phyloP scores from a whole-genome alignment of 1,140 invertebrate species.

The Pseudachorutes palmiensis region DNA sequence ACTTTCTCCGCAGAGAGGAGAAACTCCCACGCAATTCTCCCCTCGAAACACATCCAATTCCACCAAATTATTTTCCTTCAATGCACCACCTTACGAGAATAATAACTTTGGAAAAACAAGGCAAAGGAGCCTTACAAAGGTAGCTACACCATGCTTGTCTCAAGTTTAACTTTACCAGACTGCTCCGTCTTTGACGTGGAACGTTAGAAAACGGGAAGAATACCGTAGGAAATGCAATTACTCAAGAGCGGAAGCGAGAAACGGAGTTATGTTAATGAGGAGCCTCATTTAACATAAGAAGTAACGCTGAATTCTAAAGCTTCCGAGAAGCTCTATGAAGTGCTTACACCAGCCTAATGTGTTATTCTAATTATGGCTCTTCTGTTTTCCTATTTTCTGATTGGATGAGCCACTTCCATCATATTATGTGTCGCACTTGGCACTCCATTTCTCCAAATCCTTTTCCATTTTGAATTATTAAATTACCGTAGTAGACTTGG shows the following conservation, averaged over 20 bases:
- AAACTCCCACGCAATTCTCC: too few species aligned
- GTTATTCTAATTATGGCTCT: neutral
- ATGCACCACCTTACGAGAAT: too few species aligned
- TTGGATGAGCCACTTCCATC: too few species aligned
- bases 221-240: neutral
- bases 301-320: neutral
- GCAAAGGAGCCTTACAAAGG: too few species aligned
- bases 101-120: too few species aligned
- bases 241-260: neutral
- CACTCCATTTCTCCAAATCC: neutral
- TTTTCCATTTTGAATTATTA: neutral
- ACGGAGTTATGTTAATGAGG: slow-evolving; percentile 2
- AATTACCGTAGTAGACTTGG: slow-evolving; percentile 37
- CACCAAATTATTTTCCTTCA: too few species aligned
- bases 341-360: neutral
- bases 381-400: neutral
- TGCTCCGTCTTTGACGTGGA: neutral
- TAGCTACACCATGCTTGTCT: too few species aligned
- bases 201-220: neutral
- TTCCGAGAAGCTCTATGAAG: neutral
- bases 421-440: neutral
- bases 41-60: too few species aligned
- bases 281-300: neutral
- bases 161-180: too few species aligned
- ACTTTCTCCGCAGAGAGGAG: too few species aligned